These are phyloP conservation scores for Rapana venosa DNA, from an alignment of 2,888 invertebrate species.

Conservation along the genomic window DNA sequence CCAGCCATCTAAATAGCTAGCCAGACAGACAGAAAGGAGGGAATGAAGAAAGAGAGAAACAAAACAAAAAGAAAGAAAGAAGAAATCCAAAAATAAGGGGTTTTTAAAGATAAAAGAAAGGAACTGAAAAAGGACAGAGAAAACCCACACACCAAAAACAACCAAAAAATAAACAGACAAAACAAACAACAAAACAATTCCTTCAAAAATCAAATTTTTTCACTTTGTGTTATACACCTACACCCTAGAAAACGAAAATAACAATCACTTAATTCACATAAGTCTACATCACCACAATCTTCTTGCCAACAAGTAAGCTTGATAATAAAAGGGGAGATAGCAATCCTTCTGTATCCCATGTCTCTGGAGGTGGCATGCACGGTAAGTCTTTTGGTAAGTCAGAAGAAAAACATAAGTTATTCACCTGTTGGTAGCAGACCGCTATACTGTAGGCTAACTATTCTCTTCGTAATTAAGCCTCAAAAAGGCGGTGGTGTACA, in stretches of 20 bases:
- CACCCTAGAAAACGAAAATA: too few relatives aligned
- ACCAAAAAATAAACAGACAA: background rate
- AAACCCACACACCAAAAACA: background rate
- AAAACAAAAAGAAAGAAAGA: too few relatives aligned
- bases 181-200: too few relatives aligned
- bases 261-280: background rate
- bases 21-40: too few relatives aligned
- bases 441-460: background rate
- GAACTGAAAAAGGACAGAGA: background rate
- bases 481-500: too few relatives aligned
- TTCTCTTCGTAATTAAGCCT: too few relatives aligned
- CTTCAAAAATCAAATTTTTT: too few relatives aligned
- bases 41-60: too few relatives aligned
- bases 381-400: background rate
- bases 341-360: background rate
- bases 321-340: background rate
- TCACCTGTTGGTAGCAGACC: background rate
- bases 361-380: background rate
- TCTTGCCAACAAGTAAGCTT: background rate
- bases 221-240: too few relatives aligned
- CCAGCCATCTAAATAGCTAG: too few relatives aligned
- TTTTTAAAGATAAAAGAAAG: too few relatives aligned
- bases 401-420: background rate
- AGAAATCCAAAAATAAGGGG: too few relatives aligned
- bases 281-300: background rate